Conservation (phyloP, 2,113 vertebrate genomes). For the Motacilla tschutschensis region DNA sequence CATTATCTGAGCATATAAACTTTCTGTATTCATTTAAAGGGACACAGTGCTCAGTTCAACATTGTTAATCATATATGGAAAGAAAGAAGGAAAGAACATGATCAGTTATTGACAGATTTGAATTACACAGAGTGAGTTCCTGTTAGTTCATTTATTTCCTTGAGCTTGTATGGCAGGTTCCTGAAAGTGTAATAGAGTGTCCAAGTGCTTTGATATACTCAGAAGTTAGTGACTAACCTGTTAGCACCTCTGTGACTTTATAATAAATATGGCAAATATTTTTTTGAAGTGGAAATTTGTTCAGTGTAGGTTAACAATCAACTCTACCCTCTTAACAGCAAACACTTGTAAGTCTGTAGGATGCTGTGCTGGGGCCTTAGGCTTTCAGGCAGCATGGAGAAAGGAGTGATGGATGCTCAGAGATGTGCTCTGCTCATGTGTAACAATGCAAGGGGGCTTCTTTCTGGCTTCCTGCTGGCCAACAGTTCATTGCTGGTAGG, state of each 20-base stretch:
- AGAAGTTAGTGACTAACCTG: background rate
- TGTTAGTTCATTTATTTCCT: background rate
- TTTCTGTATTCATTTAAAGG: background rate
- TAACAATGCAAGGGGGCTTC: background rate
- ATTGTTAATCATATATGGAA: background rate
- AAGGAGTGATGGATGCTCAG: background rate
- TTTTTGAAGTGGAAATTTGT: background rate
- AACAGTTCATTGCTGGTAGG: background rate
- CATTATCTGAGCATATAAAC: background rate
- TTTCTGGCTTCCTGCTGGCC: background rate
- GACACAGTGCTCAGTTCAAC: background rate
- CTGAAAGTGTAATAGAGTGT: background rate
- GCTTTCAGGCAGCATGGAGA: background rate
- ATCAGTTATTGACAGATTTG: background rate
- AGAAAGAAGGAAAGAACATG: background rate
- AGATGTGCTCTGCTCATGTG: background rate
- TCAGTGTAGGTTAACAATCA: background rate
- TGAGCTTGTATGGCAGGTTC: background rate
- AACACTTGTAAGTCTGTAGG: background rate
- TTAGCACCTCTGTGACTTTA: background rate
- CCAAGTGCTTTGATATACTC: background rate
- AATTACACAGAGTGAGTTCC: background rate
- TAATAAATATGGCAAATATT: background rate
- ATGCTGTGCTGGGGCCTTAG: rapidly evolving
- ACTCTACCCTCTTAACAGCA: background rate